Conservation (phyloP, 2,888 invertebrate genomes). For the Synanthedon vespiformis region DNA sequence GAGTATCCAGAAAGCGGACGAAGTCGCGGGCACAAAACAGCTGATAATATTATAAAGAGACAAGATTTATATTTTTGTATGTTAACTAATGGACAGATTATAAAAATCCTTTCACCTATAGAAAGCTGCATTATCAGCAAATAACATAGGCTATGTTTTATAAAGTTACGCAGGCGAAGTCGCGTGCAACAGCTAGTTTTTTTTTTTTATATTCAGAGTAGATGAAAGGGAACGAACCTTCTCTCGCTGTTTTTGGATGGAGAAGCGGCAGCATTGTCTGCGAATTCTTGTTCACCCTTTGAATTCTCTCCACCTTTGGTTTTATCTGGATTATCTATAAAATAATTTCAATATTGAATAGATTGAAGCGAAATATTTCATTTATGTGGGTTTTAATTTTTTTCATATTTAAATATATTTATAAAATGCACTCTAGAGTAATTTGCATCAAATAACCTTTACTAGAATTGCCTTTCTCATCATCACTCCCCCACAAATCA, state of each 20-base stretch:
- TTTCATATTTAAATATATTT: not conserved
- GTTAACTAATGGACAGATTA: no score
- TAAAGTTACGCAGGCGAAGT: no score
- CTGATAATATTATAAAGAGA: no score
- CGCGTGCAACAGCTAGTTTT: no score
- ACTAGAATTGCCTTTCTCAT: constrained; percentile 51
- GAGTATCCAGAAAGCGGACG: no score
- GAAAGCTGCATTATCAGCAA: no score
- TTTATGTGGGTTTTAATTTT: not conserved
- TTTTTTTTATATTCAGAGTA: not conserved
- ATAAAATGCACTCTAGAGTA: no score
- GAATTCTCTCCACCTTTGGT: constrained; percentile 33
- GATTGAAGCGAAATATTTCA: constrained; percentile 5
- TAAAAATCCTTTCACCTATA: no score
- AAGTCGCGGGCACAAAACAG: no score
- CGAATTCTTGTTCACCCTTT: constrained; percentile 25
- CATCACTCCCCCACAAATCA: constrained; percentile 80
- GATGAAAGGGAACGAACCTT: constrained; percentile 30
- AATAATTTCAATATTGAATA: not conserved
- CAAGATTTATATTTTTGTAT: no score
- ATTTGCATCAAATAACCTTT: constrained; percentile 30
- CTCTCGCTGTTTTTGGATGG: constrained; percentile 40
- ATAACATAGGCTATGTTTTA: no score
- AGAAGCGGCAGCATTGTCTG: constrained; percentile 31
- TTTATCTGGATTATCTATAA: constrained; percentile 34